Evolutionary conservation across 2,797 vertebrate species (phyloP), one percentile per base, ranked within the genome.

Genomic region (Acanthornis magna): DNA sequence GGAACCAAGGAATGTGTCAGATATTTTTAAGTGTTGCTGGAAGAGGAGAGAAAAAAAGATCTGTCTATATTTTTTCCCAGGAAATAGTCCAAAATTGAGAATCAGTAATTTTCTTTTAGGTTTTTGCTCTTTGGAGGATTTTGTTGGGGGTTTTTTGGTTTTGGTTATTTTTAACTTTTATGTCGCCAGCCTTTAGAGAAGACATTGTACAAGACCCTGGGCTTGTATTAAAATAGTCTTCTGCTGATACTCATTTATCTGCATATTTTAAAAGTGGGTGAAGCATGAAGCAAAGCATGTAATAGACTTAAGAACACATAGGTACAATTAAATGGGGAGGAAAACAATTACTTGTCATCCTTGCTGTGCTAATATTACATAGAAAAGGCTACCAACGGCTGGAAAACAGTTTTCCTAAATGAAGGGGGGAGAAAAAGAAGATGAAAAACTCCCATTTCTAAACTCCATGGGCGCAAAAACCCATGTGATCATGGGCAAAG

Each of bases 261-360:
- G 88, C 27, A 7, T 70, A 71, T 91, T 95, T 91, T 88, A 84
- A 81, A 73, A 86, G 67, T 34, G 61, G 32, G 5, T 91, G 76
- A 96, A 95, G 82, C 87, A 86, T 73, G 89, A 95, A 96, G 62
- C 2, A 1, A 81, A 90, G 66, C 85, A 71, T 86, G 78, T 92
- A 90, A 85, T 79, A 89, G 78, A 80, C 66, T 88, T 96, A 96
- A 92, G 91, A 89, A 62, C 78, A 93, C 62, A 86, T 82, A 95
- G 47, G 67, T 91, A 90, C 83, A 95, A 92, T 91, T 84, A 84
- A 85, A 84, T 5, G 23, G 43, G 67, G 75, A 94, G 57, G 48
- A 91, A 95, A 93, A 75, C 73, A 86, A 81, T 67, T 92, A 83
- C n/a, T 90, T 91, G 50, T 61, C 20, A 36, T 51, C 81, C 76